phyloP scores from a whole-genome alignment of 2,797 vertebrate species.

The Tokudaia tokunoshimensis region DNA sequence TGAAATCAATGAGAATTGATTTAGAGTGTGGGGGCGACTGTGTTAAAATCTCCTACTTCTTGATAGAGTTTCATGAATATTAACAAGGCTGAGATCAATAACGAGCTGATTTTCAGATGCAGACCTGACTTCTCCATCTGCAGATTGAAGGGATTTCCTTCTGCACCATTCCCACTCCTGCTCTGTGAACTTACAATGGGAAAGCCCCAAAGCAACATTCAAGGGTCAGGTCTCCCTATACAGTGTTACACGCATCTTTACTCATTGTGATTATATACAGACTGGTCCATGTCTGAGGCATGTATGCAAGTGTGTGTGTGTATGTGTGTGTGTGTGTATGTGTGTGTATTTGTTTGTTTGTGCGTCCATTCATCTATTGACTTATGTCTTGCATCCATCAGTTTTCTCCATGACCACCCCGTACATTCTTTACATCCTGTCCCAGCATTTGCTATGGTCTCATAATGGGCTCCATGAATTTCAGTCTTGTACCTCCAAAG shows the following conservation, averaged over 20 bases:
- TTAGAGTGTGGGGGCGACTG: constrained; percentile 90
- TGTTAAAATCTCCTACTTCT: constrained; percentile 93
- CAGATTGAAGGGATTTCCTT: constrained; percentile 85
- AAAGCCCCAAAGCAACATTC: constrained; percentile 58
- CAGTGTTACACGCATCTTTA: neutral
- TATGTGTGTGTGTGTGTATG: neutral
- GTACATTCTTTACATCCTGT: neutral
- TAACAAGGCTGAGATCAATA: constrained; percentile 93
- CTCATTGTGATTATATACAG: neutral
- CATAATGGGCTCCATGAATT: neutral
- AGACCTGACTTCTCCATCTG: constrained; percentile 88
- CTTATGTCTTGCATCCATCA: neutral
- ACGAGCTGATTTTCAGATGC: constrained; percentile 90
- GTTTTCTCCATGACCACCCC: neutral
- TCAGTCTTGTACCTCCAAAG: neutral
- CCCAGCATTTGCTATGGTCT: neutral
- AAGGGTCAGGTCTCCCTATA: neutral
- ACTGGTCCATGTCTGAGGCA: neutral
- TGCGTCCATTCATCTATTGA: neutral
- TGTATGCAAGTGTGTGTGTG: neutral
- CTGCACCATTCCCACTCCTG: neutral
- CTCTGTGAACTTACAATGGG: constrained; percentile 77
- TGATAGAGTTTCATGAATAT: constrained; percentile 98
- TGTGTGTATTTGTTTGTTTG: neutral
- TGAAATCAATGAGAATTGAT: constrained; percentile 98